Conservation (phyloP, 2,888 invertebrate species). For the Megastigmus dorsalis region DNA sequence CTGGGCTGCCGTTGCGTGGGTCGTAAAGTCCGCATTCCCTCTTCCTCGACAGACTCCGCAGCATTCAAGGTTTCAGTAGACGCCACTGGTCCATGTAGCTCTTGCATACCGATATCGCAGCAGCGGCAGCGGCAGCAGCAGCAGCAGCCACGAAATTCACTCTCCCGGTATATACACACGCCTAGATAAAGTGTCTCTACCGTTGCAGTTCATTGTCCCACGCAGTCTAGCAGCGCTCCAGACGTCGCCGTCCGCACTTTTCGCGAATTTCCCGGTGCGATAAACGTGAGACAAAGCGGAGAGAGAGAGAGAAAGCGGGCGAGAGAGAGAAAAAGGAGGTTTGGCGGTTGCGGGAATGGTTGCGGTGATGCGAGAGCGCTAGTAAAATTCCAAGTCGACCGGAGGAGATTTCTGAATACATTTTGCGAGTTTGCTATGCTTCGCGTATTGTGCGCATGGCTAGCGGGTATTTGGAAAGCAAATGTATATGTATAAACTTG, state of each 20-base stretch:
- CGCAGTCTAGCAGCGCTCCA: neutral
- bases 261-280: neutral
- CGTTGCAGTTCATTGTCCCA: constrained; percentile 15
- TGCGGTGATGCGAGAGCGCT: neutral
- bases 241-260: neutral
- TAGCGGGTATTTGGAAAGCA: too few species aligned
- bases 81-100: neutral
- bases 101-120: constrained; percentile 38
- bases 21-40: constrained; percentile 27
- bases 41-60: too few species aligned
- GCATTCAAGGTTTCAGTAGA: too few species aligned
- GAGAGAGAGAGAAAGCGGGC: neutral
- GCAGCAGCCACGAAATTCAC: constrained; percentile 13
- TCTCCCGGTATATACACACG: too few species aligned
- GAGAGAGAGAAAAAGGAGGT: neutral
- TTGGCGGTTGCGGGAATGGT: neutral
- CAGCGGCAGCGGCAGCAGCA: neutral
- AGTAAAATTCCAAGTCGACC: neutral
- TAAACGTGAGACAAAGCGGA: neutral
- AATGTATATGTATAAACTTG: too few species aligned
- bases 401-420: too few species aligned
- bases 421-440: too few species aligned
- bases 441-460: too few species aligned
- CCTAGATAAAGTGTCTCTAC: constrained; percentile 15
- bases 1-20: constrained; percentile 23